phyloP scores from a whole-genome alignment of 2,797 vertebrate genomes.

The Paedocypris micromegethes region DNA sequence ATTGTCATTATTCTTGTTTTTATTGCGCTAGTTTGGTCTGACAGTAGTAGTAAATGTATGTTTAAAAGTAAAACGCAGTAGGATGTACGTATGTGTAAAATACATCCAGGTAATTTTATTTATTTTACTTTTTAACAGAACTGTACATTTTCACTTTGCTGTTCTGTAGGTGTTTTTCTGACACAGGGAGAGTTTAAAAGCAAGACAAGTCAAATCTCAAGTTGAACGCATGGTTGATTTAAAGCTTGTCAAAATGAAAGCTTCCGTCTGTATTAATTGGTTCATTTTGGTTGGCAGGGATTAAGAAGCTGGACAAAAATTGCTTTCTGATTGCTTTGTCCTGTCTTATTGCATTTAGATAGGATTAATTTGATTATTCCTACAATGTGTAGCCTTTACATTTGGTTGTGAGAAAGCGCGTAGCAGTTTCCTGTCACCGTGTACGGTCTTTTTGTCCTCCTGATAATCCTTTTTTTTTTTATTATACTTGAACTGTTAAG shows the following conservation, averaged over 20 bases:
- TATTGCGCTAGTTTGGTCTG: too few relatives aligned
- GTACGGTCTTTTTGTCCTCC: neutral
- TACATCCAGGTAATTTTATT: too few relatives aligned
- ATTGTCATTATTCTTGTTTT: too few relatives aligned
- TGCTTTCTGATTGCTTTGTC: constrained; percentile 27
- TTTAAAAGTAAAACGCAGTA: too few relatives aligned
- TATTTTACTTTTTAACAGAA: too few relatives aligned
- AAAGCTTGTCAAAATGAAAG: constrained; percentile 42
- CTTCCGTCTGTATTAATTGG: constrained; percentile 33
- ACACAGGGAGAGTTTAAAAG: too few relatives aligned
- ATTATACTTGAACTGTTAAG: neutral
- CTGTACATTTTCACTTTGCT: too few relatives aligned
- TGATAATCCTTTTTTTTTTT: neutral
- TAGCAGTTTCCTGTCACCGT: constrained; percentile 14
- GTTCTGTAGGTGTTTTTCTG: too few relatives aligned
- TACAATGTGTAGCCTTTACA: too few relatives aligned
- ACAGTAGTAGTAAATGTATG: too few relatives aligned
- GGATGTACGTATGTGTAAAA: too few relatives aligned
- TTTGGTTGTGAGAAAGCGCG: neutral
- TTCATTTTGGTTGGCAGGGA: constrained; percentile 35
- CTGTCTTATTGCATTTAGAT: constrained; percentile 5
- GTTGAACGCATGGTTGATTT: constrained; percentile 20
- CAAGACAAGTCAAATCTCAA: constrained; percentile 4
- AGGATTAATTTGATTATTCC: neutral
- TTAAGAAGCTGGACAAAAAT: constrained; percentile 26